Evolutionary conservation across 2,888 invertebrate genomes (phyloP).

Genomic region (Agapostemon virescens): DNA sequence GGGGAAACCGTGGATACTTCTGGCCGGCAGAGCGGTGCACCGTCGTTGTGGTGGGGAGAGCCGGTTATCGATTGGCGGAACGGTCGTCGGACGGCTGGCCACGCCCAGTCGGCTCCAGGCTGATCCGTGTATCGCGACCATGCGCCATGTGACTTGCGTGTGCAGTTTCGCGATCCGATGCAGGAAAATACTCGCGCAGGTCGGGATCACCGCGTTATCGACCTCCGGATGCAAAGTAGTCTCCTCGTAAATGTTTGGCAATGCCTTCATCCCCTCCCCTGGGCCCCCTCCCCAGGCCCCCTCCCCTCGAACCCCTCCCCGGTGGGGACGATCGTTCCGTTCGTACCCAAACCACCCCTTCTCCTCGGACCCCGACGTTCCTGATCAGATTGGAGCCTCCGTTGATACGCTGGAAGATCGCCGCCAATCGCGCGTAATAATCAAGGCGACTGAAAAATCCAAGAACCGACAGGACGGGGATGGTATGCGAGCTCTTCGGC

Average conservation of each 20-base stretch:
- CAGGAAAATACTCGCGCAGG: conserved; percentile 58
- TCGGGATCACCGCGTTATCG: conserved; percentile 65
- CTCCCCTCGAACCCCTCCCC: background rate
- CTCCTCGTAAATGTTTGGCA: conserved; percentile 65
- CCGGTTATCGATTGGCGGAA: conserved; percentile 76
- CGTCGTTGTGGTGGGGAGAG: conserved; percentile 68
- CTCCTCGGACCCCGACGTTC: background rate
- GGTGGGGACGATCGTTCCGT: background rate
- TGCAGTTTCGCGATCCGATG: conserved; percentile 56
- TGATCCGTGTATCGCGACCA: conserved; percentile 46
- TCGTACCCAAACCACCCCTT: background rate
- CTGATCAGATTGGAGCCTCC: conserved; percentile 5
- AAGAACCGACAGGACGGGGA: background rate
- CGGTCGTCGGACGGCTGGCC: conserved; percentile 53
- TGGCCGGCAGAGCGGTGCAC: conserved; percentile 39
- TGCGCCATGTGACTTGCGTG: conserved; percentile 63
- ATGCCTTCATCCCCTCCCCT: conserved; percentile 39
- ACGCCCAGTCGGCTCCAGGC: conserved; percentile 58
- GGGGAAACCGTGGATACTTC: conserved; percentile 49
- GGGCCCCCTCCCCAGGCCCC: too few species aligned
- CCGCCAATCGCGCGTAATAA: conserved; percentile 19
- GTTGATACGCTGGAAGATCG: conserved; percentile 8
- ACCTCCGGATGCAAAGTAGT: conserved; percentile 66
- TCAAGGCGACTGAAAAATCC: background rate
- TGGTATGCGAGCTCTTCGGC: conserved; percentile 3